These are phyloP conservation scores for Nomada ruficornis DNA, from an alignment of 2,888 invertebrate species.

Conservation along the genomic window DNA sequence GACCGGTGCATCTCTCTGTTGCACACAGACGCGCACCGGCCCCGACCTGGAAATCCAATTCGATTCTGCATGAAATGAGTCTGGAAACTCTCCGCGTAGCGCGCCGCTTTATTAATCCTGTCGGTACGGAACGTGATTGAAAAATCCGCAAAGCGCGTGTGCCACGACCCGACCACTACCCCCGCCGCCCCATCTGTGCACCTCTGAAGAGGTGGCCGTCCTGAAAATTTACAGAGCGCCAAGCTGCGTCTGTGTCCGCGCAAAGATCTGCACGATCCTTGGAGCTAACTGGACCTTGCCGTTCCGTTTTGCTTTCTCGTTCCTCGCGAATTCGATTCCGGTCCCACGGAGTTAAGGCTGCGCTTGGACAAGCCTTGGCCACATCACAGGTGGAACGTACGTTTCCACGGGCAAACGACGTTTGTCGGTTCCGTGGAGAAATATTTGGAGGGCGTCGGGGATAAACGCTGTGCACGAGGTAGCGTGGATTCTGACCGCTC, in stretches of 20 bases:
- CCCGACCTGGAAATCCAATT: conserved; percentile 82
- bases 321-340: conserved; percentile 21
- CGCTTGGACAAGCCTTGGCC: conserved; percentile 28
- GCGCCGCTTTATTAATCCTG: conserved; percentile 81
- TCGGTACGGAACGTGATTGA: conserved; percentile 80
- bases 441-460: conserved; percentile 14
- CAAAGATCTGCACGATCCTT: conserved; percentile 47
- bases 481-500: background rate
- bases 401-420: background rate
- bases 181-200: background rate
- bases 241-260: conserved; percentile 36
- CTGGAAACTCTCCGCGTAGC: conserved; percentile 76
- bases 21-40: conserved; percentile 59
- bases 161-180: conserved; percentile 16
- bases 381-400: conserved; percentile 25
- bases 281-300: conserved; percentile 12
- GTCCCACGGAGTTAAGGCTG: conserved; percentile 2
- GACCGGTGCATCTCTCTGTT: conserved; percentile 61
- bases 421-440: conserved; percentile 5
- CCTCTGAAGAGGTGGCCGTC: conserved; percentile 57
- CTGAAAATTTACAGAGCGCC: conserved; percentile 66
- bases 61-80: conserved; percentile 82
- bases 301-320: background rate
- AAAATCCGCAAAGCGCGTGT: conserved; percentile 78
- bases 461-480: too few relatives aligned